Percentiles rank a stretch among this genome's conserved stretches.
These are phyloP conservation scores for Recurvirostra avosetta DNA, from an alignment of 2,113 vertebrate genomes.

Conservation along the genomic window DNA sequence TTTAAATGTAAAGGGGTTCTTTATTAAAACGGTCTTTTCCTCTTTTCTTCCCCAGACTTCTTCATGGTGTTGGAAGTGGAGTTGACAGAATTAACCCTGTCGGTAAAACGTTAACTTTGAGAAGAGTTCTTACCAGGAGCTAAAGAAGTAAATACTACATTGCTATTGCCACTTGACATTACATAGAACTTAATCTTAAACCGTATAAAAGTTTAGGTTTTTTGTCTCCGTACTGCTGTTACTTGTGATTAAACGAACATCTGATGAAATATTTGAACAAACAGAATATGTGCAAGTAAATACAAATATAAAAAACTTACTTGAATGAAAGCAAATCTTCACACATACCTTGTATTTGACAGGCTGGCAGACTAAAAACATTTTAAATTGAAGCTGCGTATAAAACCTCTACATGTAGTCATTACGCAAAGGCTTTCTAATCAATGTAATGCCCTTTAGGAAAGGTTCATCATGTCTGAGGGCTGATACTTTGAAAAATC, in stretches of 20 bases:
- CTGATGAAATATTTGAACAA: constrained; percentile 59
- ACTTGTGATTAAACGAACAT: neutral
- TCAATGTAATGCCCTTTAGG: constrained; percentile 36
- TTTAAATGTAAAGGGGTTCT: neutral
- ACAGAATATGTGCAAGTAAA: constrained; percentile 61
- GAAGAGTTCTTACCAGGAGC: neutral
- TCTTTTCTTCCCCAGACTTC: neutral
- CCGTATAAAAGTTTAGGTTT: constrained; percentile 10
- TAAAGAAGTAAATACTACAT: neutral
- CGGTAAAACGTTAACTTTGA: neutral
- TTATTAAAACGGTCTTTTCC: neutral
- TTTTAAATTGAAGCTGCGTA: constrained; percentile 5
- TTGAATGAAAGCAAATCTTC: constrained; percentile 51
- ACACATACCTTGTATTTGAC: neutral
- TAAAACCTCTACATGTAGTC: neutral
- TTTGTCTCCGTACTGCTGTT: neutral
- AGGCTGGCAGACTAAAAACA: constrained; percentile 39
- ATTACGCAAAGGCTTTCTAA: constrained; percentile 16
- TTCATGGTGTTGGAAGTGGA: neutral
- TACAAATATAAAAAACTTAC: constrained; percentile 35
- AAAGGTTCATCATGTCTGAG: neutral
- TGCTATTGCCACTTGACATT: constrained; percentile 29
- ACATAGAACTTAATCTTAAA: constrained; percentile 41
- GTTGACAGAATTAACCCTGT: neutral
- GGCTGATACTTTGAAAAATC: constrained; percentile 10